Percentiles rank a stretch among this genome's conserved stretches.
These are phyloP conservation scores for Orchestes rusci DNA, from an alignment of 2,888 invertebrate genomes.

Conservation along the genomic window DNA sequence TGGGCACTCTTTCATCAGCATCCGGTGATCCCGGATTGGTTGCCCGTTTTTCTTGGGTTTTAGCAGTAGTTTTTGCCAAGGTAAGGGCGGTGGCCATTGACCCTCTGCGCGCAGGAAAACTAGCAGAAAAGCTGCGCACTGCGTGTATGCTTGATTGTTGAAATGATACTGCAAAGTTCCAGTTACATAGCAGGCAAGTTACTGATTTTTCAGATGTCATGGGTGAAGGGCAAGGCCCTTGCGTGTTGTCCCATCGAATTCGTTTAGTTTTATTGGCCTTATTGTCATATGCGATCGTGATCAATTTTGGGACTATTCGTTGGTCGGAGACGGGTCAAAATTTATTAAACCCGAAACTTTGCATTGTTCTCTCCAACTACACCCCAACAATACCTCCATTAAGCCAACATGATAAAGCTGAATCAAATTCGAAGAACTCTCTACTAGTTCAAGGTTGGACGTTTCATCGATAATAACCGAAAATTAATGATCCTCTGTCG, in stretches of 20 bases:
- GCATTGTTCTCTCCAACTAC: too few relatives aligned
- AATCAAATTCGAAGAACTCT: too few relatives aligned
- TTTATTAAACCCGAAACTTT: too few relatives aligned
- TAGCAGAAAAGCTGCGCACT: conserved; percentile 43
- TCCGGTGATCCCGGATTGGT: conserved; percentile 33
- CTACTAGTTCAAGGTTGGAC: too few relatives aligned
- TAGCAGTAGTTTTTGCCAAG: conserved; percentile 20
- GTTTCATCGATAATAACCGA: too few relatives aligned
- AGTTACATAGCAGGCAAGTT: too few relatives aligned
- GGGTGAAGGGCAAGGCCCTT: not conserved
- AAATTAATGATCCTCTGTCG: too few relatives aligned
- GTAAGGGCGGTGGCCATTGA: conserved; percentile 37
- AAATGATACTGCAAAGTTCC: conserved; percentile 41
- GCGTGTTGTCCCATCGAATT: not conserved
- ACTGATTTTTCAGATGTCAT: too few relatives aligned
- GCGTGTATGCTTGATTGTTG: conserved; percentile 44
- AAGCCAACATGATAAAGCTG: too few relatives aligned
- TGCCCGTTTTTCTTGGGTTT: conserved; percentile 36
- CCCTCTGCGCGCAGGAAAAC: conserved; percentile 40
- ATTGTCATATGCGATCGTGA: not conserved
- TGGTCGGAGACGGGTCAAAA: too few relatives aligned
- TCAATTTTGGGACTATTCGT: too few relatives aligned
- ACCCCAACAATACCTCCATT: too few relatives aligned
- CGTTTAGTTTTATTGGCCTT: conserved; percentile 14
- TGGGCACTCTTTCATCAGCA: conserved; percentile 36